Percentiles rank a stretch among this genome's conserved stretches.
These are phyloP conservation scores for Drosophila macrothrix DNA, from an alignment of 2,888 invertebrate species.

Conservation along the genomic window DNA sequence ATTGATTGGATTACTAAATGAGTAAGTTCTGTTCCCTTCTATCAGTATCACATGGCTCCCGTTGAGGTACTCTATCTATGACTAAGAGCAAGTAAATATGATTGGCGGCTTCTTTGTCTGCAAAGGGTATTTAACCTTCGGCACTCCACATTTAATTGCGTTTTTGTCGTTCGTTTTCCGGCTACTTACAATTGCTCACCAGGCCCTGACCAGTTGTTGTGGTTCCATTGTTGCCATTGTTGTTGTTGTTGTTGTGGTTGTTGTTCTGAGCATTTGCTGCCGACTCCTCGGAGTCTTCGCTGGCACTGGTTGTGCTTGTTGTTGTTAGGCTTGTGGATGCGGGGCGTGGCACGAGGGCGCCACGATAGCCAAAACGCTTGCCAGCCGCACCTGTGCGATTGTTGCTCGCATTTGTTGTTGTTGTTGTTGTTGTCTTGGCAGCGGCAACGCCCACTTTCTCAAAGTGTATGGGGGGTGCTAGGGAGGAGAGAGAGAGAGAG, in stretches of 20 bases:
- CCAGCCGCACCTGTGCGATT: constrained; percentile 87
- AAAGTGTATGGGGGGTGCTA: constrained; percentile 71
- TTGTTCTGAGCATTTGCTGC: constrained; percentile 70
- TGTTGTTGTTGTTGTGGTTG: constrained; percentile 17
- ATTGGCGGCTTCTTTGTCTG: neutral
- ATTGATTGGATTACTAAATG: neutral
- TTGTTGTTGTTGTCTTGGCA: constrained; percentile 37
- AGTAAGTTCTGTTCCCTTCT: neutral
- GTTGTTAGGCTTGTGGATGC: constrained; percentile 86
- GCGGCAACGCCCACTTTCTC: constrained; percentile 84
- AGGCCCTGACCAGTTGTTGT: constrained; percentile 41
- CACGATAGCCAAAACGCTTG: constrained; percentile 92
- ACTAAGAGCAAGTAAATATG: neutral
- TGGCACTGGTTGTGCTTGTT: constrained; percentile 24
- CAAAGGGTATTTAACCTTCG: constrained; percentile 11
- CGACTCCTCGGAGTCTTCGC: constrained; percentile 54
- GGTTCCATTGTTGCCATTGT: constrained; percentile 14
- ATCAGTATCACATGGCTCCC: neutral
- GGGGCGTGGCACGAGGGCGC: constrained; percentile 85
- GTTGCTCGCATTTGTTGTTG: constrained; percentile 24
- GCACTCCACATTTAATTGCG: neutral
- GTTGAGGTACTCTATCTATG: neutral
- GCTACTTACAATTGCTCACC: constrained; percentile 81
- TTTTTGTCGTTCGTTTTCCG: neutral
- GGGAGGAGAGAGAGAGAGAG: constrained; percentile 19